Percentiles rank a stretch among this genome's conserved stretches.
These are phyloP conservation scores for Pyralis farinalis DNA, from an alignment of 2,888 invertebrate genomes.

Conservation along the genomic window DNA sequence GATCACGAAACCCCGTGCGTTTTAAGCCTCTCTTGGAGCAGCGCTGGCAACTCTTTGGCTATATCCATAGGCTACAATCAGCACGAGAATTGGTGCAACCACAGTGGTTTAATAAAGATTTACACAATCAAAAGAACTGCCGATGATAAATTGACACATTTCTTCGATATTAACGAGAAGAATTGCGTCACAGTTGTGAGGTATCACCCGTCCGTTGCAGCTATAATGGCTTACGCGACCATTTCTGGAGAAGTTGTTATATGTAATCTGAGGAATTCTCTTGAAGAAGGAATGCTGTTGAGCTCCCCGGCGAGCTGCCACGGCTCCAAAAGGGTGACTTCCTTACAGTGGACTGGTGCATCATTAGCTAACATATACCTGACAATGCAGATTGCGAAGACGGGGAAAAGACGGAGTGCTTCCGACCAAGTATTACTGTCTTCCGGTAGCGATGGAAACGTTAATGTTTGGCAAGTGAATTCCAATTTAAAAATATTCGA, in stretches of 20 bases:
- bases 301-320: slow-evolving; percentile 54
- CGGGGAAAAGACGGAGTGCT: slow-evolving; percentile 51
- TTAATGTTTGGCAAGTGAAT: slow-evolving; percentile 65
- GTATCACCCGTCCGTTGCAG: slow-evolving; percentile 52
- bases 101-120: slow-evolving; percentile 54
- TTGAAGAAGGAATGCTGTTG: slow-evolving; percentile 37
- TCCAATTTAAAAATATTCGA: slow-evolving; percentile 46
- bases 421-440: slow-evolving; percentile 54
- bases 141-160: slow-evolving; percentile 65
- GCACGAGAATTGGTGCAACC: slow-evolving; percentile 63
- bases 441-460: slow-evolving; percentile 44
- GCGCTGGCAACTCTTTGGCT: slow-evolving; percentile 57
- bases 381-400: slow-evolving; percentile 48
- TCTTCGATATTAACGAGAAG: slow-evolving; percentile 54
- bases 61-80: slow-evolving; percentile 50
- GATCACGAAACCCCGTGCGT: slow-evolving; percentile 46
- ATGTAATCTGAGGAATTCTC: slow-evolving; percentile 41
- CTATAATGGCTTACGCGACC: slow-evolving; percentile 60
- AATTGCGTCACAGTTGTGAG: slow-evolving; percentile 55
- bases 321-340: slow-evolving; percentile 46
- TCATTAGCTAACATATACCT: slow-evolving; percentile 45
- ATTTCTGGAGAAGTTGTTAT: slow-evolving; percentile 59
- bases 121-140: slow-evolving; percentile 58
- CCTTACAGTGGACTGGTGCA: slow-evolving; percentile 55
- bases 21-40: slow-evolving; percentile 55